Base-by-base conservation (phyloP, 2,797 vertebrate species). In the Eulemur rubriventer region DNA sequence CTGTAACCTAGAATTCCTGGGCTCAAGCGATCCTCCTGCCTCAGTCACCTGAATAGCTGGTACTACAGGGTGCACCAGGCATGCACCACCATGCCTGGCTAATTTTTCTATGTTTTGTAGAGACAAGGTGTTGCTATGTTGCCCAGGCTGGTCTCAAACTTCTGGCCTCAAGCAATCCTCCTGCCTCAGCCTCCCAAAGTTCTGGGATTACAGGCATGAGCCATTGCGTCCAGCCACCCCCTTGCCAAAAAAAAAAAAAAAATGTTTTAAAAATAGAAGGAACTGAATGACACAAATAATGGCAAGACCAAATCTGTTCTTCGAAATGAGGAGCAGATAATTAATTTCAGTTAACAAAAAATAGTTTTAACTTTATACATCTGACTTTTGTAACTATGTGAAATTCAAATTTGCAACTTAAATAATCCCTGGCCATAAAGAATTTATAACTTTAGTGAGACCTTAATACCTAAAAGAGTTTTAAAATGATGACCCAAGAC, bases 301-400 rank as follows among this genome's bases (percentile, higher is more conserved):
- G 6, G 30, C 20, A 89, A 67, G 46, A 67, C 81, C 69, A 59
- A 33, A 33, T 88, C 30, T 63, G 35, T 35, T 65, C 33, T 65
- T 82, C 33, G 35, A 79, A 92, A 57, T 30, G 33, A 57, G n/a
- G 30, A 38, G 18, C 38, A 70, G 72, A 80, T 43, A 63, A 55
- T 90, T 92, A 81, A 81, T 91, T 93, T 94, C 48, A 80, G 57
- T 78, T 82, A 84, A 38, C 33, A 75, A 89, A 63, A 90, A 92
- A 46, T 50, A 67, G 17, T 52, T 95, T 88, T 59, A 13, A 24
- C 24, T 95, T 94, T 86, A 50, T 18, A 79, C 24, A 78, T 91
- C 46, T 82, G 73, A 91, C 48, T 76, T 69, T 76, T 81, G 1
- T 67, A 94, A 76, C 46, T 82, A 78, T 38, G 52, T 92, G 75